Base-by-base conservation (phyloP, 1,140 invertebrate genomes). In the Eueides isabella region DNA sequence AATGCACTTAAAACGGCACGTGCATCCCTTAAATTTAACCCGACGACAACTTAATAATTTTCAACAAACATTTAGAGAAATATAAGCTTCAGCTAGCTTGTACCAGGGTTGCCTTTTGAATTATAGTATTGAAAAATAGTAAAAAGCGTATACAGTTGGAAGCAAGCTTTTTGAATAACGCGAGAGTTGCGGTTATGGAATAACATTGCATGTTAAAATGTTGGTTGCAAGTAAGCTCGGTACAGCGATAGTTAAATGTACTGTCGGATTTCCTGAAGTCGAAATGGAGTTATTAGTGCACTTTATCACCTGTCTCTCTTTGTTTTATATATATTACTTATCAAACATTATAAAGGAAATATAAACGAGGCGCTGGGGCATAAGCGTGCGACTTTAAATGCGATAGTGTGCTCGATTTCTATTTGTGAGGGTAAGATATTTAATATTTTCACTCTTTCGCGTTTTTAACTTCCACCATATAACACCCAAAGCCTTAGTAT, bases 1-100 rank as follows among this genome's bases (percentile, higher is more conserved):
- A 80, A 80, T 75, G 76, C 74, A 80, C 76, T 80, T 74, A 74
- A 76, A 79, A 69, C 35, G 70, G 77, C 74, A 72, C 75, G 78
- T 79, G 75, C 74, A 75, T 65, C 74, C 78, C 75, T 79, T 76
- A 69, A 76, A 79, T 73, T 74, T 73, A 72, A 63, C 38, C 69
- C 63, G 74, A 73, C 71, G 72, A 75, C 61, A 70, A 66, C 65
- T 76, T 67, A 76, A 79, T 71, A 68, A 74, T 74, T 63, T 62
- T 41, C 61, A 38, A 61, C 35, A 69, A 23, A 35, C n/a, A 33
- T 61, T 23, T 31, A 69, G 44, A 35, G 29, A 31, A 61, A 69
- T 61, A 70, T n/a, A 63, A 70, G 61, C 68, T 26, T 12, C 26
- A 19, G 31, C 14, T n/a, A 26, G 61, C 33, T 41, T 38, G 35